Evolutionary conservation across 2,113 vertebrate species (phyloP).

Genomic region (Phocoena sinus): DNA sequence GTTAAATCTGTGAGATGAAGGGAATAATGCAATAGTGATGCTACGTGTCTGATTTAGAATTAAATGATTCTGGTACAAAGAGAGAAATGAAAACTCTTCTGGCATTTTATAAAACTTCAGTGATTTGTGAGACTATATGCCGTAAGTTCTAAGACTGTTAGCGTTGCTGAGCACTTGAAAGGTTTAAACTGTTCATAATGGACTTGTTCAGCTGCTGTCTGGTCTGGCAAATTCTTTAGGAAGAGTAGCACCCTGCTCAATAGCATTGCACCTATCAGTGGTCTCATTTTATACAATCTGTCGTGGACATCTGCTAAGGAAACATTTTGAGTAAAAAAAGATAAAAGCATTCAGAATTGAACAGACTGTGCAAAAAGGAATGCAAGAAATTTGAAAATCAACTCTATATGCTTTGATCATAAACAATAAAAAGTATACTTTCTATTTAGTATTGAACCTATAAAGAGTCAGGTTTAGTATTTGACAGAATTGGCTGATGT

Average conservation of each 20-base stretch:
- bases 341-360: background rate
- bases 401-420: background rate
- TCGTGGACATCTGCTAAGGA: conserved; percentile 20
- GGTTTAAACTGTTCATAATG: background rate
- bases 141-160: background rate
- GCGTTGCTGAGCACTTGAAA: background rate
- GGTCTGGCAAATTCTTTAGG: background rate
- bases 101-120: background rate
- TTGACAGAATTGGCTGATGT: background rate
- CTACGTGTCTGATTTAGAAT: background rate
- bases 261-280: background rate
- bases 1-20: background rate
- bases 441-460: background rate
- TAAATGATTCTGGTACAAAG: background rate
- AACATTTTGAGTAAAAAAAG: background rate
- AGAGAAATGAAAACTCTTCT: background rate
- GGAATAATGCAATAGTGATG: background rate
- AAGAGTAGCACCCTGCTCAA: background rate
- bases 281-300: conserved; percentile 38
- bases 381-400: background rate
- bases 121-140: background rate
- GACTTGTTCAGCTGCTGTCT: background rate
- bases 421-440: background rate
- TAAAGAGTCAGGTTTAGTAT: background rate
- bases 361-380: background rate